A percentile compares a stretch with the other conserved stretches of the same genome.
Conservation (phyloP, 2,888 invertebrate genomes). For the Octonoba sinensis region DNA sequence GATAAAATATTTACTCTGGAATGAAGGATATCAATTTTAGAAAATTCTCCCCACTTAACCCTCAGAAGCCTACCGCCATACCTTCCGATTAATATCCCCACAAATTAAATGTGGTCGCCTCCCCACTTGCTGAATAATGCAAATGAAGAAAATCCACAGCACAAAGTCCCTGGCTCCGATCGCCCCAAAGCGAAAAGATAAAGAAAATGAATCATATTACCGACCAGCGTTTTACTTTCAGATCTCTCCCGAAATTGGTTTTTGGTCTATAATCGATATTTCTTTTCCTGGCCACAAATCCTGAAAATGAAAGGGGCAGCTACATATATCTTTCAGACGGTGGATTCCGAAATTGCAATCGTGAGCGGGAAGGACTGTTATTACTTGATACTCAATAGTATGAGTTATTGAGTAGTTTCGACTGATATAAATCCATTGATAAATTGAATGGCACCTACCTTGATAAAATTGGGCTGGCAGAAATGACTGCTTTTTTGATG, state of each 20-base stretch:
- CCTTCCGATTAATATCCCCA: too few relatives aligned
- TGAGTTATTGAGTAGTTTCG: conserved; percentile 33
- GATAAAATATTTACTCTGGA: too few relatives aligned
- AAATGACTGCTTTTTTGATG: too few relatives aligned
- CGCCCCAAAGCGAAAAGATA: neutral
- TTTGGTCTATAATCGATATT: conserved; percentile 27
- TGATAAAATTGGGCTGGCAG: too few relatives aligned
- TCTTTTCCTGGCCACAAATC: conserved; percentile 31
- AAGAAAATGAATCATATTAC: conserved; percentile 48
- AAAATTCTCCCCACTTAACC: too few relatives aligned
- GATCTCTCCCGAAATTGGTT: conserved; percentile 45
- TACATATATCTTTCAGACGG: conserved; percentile 43
- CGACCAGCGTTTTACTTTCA: conserved; percentile 27
- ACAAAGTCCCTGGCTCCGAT: too few relatives aligned
- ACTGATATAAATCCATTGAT: conserved; percentile 33
- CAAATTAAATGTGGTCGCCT: too few relatives aligned
- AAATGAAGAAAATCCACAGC: too few relatives aligned
- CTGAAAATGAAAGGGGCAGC: conserved; percentile 37
- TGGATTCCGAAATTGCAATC: conserved; percentile 44
- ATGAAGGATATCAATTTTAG: too few relatives aligned
- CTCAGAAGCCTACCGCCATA: too few relatives aligned
- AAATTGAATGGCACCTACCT: conserved; percentile 24
- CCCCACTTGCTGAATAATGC: too few relatives aligned
- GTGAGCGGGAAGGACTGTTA: conserved; percentile 15
- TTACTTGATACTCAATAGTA: conserved; percentile 23